Conservation (phyloP, 2,888 invertebrate species). For the Protodeltote pygarga region DNA sequence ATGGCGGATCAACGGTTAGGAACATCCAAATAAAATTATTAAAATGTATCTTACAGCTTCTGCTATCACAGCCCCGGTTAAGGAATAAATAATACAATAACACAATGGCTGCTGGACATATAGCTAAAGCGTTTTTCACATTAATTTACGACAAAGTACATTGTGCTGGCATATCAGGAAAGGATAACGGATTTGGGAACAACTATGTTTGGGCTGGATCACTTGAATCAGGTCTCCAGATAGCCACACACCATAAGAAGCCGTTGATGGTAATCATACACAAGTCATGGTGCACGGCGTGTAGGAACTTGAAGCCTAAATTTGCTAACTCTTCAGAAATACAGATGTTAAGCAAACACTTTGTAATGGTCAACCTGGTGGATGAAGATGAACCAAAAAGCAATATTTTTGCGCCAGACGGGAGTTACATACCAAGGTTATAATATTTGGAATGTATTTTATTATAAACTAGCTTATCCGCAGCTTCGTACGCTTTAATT, state of each 20-base stretch:
- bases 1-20: slow-evolving; percentile 54
- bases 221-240: slow-evolving; percentile 74
- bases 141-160: slow-evolving; percentile 64
- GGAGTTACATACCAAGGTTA: slow-evolving; percentile 89
- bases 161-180: slow-evolving; percentile 60
- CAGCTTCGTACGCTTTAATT: too few species aligned
- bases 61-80: slow-evolving; percentile 29
- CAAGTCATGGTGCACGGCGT: slow-evolving; percentile 89
- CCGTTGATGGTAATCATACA: slow-evolving; percentile 90
- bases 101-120: slow-evolving; percentile 67
- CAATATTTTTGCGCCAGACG: slow-evolving; percentile 87
- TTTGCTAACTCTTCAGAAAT: slow-evolving; percentile 87
- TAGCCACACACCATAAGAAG: slow-evolving; percentile 79
- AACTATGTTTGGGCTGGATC: slow-evolving; percentile 81
- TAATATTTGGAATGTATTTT: too few species aligned
- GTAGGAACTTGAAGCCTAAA: slow-evolving; percentile 88
- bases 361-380: slow-evolving; percentile 89
- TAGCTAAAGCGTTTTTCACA: slow-evolving; percentile 66
- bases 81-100: slow-evolving; percentile 26
- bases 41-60: slow-evolving; percentile 63
- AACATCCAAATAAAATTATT: slow-evolving; percentile 43
- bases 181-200: slow-evolving; percentile 79
- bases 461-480: too few species aligned
- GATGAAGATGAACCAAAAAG: slow-evolving; percentile 87
- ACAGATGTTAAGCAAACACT: slow-evolving; percentile 85